Base-by-base conservation (phyloP, 1,140 invertebrate species). In the Lepidotrigona ventralis region DNA sequence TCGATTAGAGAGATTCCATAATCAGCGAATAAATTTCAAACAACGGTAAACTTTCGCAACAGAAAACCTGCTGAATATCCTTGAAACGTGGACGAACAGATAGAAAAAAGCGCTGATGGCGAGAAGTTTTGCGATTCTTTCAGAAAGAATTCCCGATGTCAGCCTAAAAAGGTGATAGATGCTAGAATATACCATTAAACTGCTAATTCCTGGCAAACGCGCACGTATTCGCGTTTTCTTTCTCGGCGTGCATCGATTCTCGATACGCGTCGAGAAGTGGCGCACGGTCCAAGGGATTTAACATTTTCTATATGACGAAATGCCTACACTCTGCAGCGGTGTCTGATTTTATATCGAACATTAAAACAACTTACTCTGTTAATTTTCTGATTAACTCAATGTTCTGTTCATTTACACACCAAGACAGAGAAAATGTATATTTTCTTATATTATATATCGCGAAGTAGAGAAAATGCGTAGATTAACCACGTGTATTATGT, bases 261-360 rank as follows among this genome's bases (percentile, higher is more conserved):
- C 73, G 73, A 77, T 77, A 82, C 29, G 5, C n/a, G 23, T 17
- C n/a, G 39, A 39, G 4, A n/a, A 21, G 56, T 51, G 51, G 21
- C 53, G 19, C 69, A 46, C 56, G 2, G 19, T 77, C 74, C 74
- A 53, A 58, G 66, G 74, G 66, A 60, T 82, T 82, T 51, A 69
- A 68, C 54, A 56, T 78, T 82, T 54, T 70, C 74, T 70, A 29
- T 26, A 76, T 60, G 33, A 76, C 39, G 33, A 26, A 73, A 26
- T 56, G 12, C 15, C 1, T 29, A 14, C 19, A 23, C 56, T 9
- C 33, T 29, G 23, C 23, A 58, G 12, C 53, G 54, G 54, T 33
- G 21, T 58, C 81, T 70, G 54, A 66, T 82, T 60, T 82, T 77
- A 77, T 82, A 82, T 82, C n/a, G 4, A 39, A 39, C 6, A 39